Base-by-base conservation (phyloP, 2,888 invertebrate genomes). In the Caenorhabditis afra region DNA sequence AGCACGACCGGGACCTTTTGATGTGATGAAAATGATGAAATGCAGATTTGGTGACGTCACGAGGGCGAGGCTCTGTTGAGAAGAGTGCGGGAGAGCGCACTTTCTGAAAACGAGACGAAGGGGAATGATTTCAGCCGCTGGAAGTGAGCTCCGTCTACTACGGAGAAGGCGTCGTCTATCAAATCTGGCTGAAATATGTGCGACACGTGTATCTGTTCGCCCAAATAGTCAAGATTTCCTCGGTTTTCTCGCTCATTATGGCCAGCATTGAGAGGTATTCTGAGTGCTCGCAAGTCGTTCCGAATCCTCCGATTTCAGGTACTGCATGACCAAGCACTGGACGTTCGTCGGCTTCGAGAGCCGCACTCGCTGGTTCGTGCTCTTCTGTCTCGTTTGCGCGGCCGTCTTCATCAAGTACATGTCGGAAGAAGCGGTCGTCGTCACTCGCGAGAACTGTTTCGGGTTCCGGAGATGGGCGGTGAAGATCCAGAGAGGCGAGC, bases 281-380 rank as follows among this genome's bases (percentile, higher is more conserved):
- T 47, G 8, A 45, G 35, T 2, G 14, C 16, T 14, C 23, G 4
- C 4, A 45, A 16, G 7, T 3, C 3, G 4, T 29, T 29, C 29
- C 7, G 29, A 29, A 29, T 7, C 4, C 3, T 39, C 12, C 11
- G 4, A 5, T 29, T 29, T 74, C 70, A 86, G 86, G 50, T 86
- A 85, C 58, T 84, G 81, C 52, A 84, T 86, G 84, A 86, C 86
- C 53, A 81, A 82, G 41, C 89, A 89, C 65, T 89, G 89, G 89
- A 89, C 89, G 11, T 88, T 88, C 73, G 87, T 88, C 12, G 89
- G 89, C 0, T 89, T 89, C 62, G 87, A 88, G 53, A 76, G 77
- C 35, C 75, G 87, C 8, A 87, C 87, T 1, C 71, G 89, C 29
- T 90, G 89, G 89, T 67, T 90, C 20, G 80, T 87, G n/a, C 82